These are phyloP conservation scores for Chloebia gouldiae DNA, from an alignment of 2,113 vertebrate species.

Conservation along the genomic window DNA sequence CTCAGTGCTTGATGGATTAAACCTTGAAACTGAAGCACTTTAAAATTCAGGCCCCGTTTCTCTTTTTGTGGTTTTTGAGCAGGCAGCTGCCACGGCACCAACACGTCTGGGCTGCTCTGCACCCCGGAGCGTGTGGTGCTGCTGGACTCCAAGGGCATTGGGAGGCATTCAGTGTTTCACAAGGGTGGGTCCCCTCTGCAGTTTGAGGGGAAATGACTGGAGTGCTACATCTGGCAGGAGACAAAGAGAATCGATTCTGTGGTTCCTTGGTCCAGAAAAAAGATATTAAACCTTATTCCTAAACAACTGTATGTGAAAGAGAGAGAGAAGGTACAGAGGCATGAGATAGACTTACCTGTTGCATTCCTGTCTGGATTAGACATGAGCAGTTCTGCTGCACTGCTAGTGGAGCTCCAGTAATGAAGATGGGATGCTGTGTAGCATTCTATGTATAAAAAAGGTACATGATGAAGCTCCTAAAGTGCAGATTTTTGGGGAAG, in stretches of 20 bases:
- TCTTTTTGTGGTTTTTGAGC: background rate
- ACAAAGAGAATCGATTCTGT: background rate
- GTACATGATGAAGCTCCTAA: background rate
- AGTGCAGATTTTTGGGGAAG: background rate
- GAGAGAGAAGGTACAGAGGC: background rate
- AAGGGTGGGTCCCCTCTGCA: background rate
- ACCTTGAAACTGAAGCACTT: background rate
- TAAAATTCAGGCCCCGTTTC: background rate
- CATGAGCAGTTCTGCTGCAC: background rate
- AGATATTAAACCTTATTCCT: background rate
- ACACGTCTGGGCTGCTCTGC: fast-evolving
- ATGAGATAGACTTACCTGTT: background rate
- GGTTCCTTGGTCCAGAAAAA: background rate
- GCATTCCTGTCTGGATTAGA: background rate
- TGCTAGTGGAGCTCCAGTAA: background rate
- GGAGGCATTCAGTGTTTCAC: background rate
- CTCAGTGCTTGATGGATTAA: fast-evolving
- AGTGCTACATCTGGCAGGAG: background rate
- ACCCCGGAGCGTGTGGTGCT: background rate
- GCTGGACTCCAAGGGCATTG: background rate
- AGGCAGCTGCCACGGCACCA: background rate
- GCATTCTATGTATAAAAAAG: background rate
- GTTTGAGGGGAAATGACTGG: background rate
- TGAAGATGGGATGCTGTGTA: background rate
- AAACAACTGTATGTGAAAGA: background rate